These are phyloP conservation scores for Ditylenchus dipsaci DNA, from an alignment of 1,140 invertebrate species.

Conservation along the genomic window DNA sequence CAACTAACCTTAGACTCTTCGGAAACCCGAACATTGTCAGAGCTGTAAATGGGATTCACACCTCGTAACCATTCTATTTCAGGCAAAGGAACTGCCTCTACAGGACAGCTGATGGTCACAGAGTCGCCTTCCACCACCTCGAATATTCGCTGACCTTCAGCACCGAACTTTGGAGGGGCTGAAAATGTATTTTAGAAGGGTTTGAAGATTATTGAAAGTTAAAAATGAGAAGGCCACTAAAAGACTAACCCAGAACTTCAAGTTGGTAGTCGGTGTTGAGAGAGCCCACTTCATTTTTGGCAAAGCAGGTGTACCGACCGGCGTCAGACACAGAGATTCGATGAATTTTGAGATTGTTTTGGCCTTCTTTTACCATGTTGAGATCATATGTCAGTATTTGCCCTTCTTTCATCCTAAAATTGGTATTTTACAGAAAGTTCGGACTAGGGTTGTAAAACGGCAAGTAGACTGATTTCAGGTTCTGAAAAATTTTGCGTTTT, in stretches of 20 bases:
- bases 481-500: too few species aligned
- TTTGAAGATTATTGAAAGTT: neutral
- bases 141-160: constrained; percentile 41
- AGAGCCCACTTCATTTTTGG: constrained; percentile 63
- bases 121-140: constrained; percentile 46
- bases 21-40: constrained; percentile 45
- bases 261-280: constrained; percentile 60
- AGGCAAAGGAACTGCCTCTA: constrained; percentile 32
- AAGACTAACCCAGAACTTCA: constrained; percentile 61
- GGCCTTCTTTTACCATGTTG: constrained; percentile 21
- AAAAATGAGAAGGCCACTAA: neutral
- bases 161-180: constrained; percentile 60
- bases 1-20: constrained; percentile 35
- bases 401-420: constrained; percentile 14
- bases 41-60: constrained; percentile 33
- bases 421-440: neutral
- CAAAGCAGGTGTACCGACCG: constrained; percentile 62
- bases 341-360: constrained; percentile 13
- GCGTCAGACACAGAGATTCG: constrained; percentile 50
- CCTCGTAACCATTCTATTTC: constrained; percentile 51
- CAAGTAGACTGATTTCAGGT: too few species aligned
- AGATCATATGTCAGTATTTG: neutral
- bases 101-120: constrained; percentile 47
- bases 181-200: constrained; percentile 32
- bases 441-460: too few species aligned